Percentiles rank a stretch among this genome's conserved stretches.
Conservation (phyloP, 2,888 invertebrate genomes). For the Smittia aterrima region DNA sequence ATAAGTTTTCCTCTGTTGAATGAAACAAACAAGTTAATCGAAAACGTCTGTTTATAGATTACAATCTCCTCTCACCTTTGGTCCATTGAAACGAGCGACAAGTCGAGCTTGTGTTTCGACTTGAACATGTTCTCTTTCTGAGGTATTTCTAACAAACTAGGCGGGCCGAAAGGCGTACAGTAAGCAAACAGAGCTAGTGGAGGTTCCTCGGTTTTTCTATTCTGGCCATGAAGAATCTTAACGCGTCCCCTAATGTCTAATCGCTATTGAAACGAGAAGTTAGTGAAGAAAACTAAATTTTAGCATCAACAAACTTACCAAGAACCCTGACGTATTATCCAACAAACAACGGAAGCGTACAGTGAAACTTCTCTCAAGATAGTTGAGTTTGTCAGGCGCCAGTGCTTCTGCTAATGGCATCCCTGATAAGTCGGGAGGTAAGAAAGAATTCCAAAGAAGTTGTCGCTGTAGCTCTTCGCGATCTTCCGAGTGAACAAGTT, state of each 20-base stretch:
- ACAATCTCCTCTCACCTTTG: slow-evolving; percentile 63
- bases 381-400: slow-evolving; percentile 82
- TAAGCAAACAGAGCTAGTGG: slow-evolving; percentile 94
- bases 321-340: slow-evolving; percentile 98
- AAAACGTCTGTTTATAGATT: slow-evolving; percentile 36
- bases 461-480: slow-evolving; percentile 95
- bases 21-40: slow-evolving; percentile 7
- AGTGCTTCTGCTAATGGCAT: slow-evolving; percentile 85
- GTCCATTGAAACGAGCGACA: slow-evolving; percentile 96
- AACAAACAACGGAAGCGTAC: slow-evolving; percentile 97
- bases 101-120: slow-evolving; percentile 97
- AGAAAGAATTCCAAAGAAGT: slow-evolving; percentile 90
- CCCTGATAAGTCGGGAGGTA: slow-evolving; percentile 61
- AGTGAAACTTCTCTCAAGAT: slow-evolving; percentile 94
- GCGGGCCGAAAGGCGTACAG: slow-evolving; percentile 98
- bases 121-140: slow-evolving; percentile 99
- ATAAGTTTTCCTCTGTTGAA: slow-evolving; percentile 84
- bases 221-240: slow-evolving; percentile 94
- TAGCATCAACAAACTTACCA: slow-evolving; percentile 65
- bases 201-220: slow-evolving; percentile 89
- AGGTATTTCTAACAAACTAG: slow-evolving; percentile 92
- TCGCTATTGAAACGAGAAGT: slow-evolving; percentile 63
- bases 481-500: slow-evolving; percentile 98
- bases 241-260: slow-evolving; percentile 97
- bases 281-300: not conserved